A percentile compares a stretch with the other conserved stretches of the same genome.
Conservation (phyloP, 64 coral and sea anemone genomes). For the Stylophora pistillata region DNA sequence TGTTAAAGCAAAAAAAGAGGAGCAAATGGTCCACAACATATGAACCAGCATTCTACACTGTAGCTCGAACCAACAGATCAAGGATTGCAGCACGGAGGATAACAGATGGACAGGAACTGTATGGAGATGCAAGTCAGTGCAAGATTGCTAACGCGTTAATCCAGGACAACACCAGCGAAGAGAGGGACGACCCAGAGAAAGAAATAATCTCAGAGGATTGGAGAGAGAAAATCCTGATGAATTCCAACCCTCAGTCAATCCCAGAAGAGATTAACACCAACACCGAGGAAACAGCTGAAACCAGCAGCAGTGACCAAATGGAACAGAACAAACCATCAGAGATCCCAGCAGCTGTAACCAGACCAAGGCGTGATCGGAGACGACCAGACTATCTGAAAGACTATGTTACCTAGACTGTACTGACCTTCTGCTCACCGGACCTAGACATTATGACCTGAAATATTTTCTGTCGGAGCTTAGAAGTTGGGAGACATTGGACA, state of each 20-base stretch:
- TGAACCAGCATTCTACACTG: slow-evolving; percentile 57
- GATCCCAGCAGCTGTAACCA: not conserved
- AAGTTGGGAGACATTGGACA: not conserved
- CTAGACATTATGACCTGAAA: not conserved
- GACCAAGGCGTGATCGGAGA: not conserved
- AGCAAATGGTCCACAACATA: slow-evolving; percentile 70
- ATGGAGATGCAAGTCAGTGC: not conserved
- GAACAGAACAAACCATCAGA: too few species aligned
- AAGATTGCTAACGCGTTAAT: slow-evolving; percentile 2
- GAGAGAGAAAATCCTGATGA: not conserved
- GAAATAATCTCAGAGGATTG: not conserved
- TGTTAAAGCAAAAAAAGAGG: slow-evolving; percentile 60
- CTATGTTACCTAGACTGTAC: not conserved
- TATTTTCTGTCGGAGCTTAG: not conserved
- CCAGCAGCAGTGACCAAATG: not conserved
- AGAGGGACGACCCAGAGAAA: not conserved
- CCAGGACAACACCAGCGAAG: not conserved
- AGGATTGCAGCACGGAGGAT: slow-evolving; percentile 41
- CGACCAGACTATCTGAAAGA: not conserved
- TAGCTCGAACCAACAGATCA: slow-evolving; percentile 34
- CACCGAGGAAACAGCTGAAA: not conserved
- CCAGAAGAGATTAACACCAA: too few species aligned
- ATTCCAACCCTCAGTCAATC: too few species aligned
- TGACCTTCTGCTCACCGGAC: not conserved
- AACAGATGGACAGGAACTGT: not conserved